These are phyloP conservation scores for Brachypalpus laphriformis DNA, from an alignment of 2,888 invertebrate genomes.

Conservation along the genomic window DNA sequence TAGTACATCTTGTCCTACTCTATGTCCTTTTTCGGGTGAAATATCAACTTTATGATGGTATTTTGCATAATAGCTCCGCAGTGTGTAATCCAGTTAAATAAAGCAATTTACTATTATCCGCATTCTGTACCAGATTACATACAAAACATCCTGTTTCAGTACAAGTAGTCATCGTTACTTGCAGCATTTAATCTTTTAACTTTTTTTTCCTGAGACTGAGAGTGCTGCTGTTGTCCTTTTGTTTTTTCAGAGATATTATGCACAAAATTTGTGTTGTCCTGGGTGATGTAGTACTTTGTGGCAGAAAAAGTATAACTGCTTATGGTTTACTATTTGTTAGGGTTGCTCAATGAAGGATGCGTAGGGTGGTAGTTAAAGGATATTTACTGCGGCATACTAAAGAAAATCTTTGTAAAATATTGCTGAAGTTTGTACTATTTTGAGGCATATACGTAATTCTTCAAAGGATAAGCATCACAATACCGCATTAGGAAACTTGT, in stretches of 20 bases:
- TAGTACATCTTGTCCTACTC: slow-evolving; percentile 28
- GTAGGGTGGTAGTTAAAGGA: neutral
- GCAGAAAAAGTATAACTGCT: slow-evolving; percentile 29
- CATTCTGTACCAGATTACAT: slow-evolving; percentile 67
- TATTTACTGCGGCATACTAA: slow-evolving; percentile 13
- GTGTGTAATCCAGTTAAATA: slow-evolving; percentile 74
- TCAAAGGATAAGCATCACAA: slow-evolving; percentile 12
- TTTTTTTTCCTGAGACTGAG: slow-evolving; percentile 12
- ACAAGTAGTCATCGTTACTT: slow-evolving; percentile 69
- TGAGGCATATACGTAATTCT: neutral
- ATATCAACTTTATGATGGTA: slow-evolving; percentile 74
- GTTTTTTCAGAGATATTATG: slow-evolving; percentile 14
- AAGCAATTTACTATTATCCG: slow-evolving; percentile 75
- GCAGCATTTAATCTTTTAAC: slow-evolving; percentile 63
- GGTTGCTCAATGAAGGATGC: slow-evolving; percentile 17
- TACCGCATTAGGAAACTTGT: neutral
- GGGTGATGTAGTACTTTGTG: slow-evolving; percentile 40
- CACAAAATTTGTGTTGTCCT: slow-evolving; percentile 35
- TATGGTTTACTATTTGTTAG: slow-evolving; percentile 13
- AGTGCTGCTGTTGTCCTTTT: slow-evolving; percentile 26
- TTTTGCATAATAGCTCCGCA: slow-evolving; percentile 74
- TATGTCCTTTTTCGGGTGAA: slow-evolving; percentile 62
- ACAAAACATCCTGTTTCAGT: slow-evolving; percentile 55
- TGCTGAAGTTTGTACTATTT: slow-evolving; percentile 3
- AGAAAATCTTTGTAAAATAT: slow-evolving; percentile 13